phyloP scores from a whole-genome alignment of 2,797 vertebrate genomes.

The Hydrolagus colliei region DNA sequence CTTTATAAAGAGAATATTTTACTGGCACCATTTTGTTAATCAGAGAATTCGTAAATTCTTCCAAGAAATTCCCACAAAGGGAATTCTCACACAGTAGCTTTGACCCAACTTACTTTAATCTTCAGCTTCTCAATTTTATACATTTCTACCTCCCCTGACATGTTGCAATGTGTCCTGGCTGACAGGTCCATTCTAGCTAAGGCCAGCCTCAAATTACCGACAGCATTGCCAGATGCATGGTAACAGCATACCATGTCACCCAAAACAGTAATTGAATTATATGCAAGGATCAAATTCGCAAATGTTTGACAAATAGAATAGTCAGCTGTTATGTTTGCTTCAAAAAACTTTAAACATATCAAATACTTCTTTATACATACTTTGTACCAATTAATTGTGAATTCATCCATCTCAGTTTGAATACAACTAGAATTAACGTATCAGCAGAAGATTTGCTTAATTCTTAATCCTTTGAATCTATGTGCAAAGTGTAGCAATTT shows the following conservation, averaged over 20 bases:
- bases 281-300: slow-evolving; percentile 5
- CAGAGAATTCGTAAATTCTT: not conserved
- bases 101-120: not conserved
- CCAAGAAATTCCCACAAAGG: not conserved
- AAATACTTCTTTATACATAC: not conserved
- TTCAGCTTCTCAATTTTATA: not conserved
- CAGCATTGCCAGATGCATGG: not conserved
- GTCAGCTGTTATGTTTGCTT: not conserved
- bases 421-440: not conserved
- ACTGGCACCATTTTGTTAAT: not conserved
- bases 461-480: too few species aligned
- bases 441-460: too few species aligned
- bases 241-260: not conserved
- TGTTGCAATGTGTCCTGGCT: not conserved
- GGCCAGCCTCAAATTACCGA: not conserved
- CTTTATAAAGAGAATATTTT: not conserved
- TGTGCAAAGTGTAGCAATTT: too few species aligned
- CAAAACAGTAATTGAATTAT: slow-evolving; percentile 1
- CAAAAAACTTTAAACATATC: not conserved
- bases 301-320: not conserved
- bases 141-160: not conserved
- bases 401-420: not conserved
- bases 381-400: not conserved
- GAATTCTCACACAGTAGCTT: not conserved
- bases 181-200: not conserved